Percentiles rank a stretch among this genome's conserved stretches.
Evolutionary conservation across 2,113 vertebrate genomes (phyloP).

Genomic region (Cryptoleucopteryx plumbea): DNA sequence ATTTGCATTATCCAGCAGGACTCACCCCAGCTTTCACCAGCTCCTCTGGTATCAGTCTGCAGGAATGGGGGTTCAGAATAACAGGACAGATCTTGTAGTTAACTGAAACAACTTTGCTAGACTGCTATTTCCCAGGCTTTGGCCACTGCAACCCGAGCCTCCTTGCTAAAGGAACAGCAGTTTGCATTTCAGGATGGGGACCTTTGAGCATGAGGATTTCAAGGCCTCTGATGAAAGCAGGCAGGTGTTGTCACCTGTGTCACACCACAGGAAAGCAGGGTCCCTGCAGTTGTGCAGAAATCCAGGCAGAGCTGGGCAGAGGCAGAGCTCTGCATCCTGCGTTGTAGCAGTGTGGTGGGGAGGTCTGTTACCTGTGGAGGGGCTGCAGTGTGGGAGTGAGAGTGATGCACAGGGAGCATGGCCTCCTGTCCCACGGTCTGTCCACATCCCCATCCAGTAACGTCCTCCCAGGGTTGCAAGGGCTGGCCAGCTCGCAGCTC

Average conservation of each 20-base stretch:
- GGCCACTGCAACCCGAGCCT: neutral
- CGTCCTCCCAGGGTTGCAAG: neutral
- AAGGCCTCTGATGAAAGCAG: neutral
- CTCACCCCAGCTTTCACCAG: neutral
- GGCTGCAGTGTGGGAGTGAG: no score
- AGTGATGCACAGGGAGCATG: fast-evolving
- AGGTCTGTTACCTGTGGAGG: no score
- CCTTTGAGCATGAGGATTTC: neutral
- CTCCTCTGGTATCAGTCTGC: neutral
- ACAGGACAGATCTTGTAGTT: neutral
- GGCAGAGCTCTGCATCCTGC: neutral
- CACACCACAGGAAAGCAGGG: neutral
- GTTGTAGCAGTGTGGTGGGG: fast-evolving
- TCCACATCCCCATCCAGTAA: neutral
- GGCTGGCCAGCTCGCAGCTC: neutral
- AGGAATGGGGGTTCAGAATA: neutral
- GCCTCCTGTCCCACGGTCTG: neutral
- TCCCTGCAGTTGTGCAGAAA: neutral
- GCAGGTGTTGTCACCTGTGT: neutral
- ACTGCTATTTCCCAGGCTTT: neutral
- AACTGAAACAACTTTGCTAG: neutral
- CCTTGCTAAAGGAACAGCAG: neutral
- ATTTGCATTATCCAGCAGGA: neutral
- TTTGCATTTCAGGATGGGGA: neutral
- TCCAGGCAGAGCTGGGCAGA: neutral